Evolutionary conservation across 30 jellyfish, hydroid and myxozoan species (phyloP), one percentile per base, ranked within the genome.

Genomic region (Catostylus mosaicus): DNA sequence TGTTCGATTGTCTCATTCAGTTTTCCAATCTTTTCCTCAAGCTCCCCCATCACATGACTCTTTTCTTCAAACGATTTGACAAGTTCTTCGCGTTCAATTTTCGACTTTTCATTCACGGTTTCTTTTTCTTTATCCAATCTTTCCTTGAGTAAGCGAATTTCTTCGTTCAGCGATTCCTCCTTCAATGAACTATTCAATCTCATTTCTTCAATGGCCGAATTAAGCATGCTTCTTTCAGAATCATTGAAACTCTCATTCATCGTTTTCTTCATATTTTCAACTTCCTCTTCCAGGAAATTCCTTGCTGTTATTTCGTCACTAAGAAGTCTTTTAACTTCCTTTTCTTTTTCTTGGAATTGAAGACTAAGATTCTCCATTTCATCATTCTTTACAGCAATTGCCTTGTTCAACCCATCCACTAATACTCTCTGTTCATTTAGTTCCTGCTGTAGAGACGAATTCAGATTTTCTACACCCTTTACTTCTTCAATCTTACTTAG

Each of bases 181-280:
- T 50, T 81, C 29, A 60, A 31, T 3, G 90, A 64, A 43, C 34
- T 10, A 1, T 66, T 31, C 38, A 45, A 24, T 8, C 51, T 56
- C 26, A 85, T 85, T 51, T 88, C 86, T 12, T 73, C 97, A 26
- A 88, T 51, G 20, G 67, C 61, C 37, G 78, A 64, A 35, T 40
- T 70, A 6, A 88, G 76, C 67, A 31, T 7, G 48, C 46, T 45
- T 48, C 50, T 65, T 27, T 67, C 82, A 33, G 56, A 61, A 9
- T 59, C 88, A 4, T 1, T 65, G 11, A 73, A 48, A 73, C 59
- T 73, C 31, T 73, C 69, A 27, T 46, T 50, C 36, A 40, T 50
- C 12, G 22, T 34, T 0, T 23, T 47, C 37, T 23, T 43, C 23
- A 70, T 20, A 3, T 48, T 30, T 27, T 34, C 23, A 68, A 69